phyloP scores from a whole-genome alignment of 2,113 vertebrate genomes.

The Chaetorhynchus papuensis region DNA sequence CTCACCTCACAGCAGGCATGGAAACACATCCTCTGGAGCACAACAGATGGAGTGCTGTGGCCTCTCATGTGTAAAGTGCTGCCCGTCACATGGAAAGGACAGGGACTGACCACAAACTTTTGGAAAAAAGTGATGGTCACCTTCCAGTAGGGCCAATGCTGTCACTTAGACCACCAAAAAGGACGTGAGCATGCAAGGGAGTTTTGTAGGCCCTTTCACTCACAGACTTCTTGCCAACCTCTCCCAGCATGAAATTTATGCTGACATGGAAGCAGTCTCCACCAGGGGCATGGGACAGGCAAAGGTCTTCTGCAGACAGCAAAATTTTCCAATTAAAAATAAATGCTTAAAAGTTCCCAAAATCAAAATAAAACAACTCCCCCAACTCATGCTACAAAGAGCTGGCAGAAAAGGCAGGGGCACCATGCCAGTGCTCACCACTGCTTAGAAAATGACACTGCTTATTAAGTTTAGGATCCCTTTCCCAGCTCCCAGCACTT shows the following conservation, averaged over 20 bases:
- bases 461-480: background rate
- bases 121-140: background rate
- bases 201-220: background rate
- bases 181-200: accelerated
- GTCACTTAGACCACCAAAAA: background rate
- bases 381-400: background rate
- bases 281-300: background rate
- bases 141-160: background rate
- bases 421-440: background rate
- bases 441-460: background rate
- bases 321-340: background rate
- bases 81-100: background rate
- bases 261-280: background rate
- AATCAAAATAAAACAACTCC: slow-evolving; percentile 2
- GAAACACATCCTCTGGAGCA: background rate
- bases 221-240: background rate
- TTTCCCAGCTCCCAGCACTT: background rate
- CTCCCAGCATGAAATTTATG: background rate
- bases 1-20: background rate
- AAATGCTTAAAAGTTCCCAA: background rate
- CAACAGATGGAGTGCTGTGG: background rate
- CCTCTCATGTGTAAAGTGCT: background rate
- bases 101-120: background rate
- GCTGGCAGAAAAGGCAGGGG: slow-evolving; percentile 1
- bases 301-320: background rate